Evolutionary conservation across 2,888 invertebrate genomes (phyloP).

Genomic region (Leptopilina drosophilae): DNA sequence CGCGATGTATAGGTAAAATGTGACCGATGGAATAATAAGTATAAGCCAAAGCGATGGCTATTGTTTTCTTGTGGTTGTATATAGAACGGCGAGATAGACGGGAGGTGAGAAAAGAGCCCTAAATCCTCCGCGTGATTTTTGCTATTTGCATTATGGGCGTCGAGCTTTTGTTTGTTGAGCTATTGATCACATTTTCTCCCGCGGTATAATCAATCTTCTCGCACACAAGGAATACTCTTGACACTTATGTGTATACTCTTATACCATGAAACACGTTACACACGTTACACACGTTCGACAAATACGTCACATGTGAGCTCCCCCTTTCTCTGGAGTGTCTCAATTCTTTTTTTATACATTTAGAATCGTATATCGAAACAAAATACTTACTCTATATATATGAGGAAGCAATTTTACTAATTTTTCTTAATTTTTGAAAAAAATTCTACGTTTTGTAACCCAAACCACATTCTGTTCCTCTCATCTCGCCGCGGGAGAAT

Average conservation of each 20-base stretch:
- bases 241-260: constrained; percentile 61
- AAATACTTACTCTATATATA: no score
- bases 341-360: no score
- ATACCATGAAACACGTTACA: constrained; percentile 52
- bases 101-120: constrained; percentile 7
- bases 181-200: constrained; percentile 77
- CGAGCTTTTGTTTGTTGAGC: constrained; percentile 74
- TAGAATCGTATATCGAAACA: no score
- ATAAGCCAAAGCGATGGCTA: constrained; percentile 7
- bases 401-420: no score
- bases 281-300: constrained; percentile 51
- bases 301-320: not conserved
- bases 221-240: constrained; percentile 65
- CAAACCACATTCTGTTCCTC: constrained; percentile 55
- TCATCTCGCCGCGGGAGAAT: constrained; percentile 74
- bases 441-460: not conserved
- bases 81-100: constrained; percentile 5
- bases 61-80: constrained; percentile 25
- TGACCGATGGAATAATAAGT: constrained; percentile 34
- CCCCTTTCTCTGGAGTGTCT: no score
- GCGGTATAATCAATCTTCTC: constrained; percentile 77
- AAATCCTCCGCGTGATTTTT: constrained; percentile 67
- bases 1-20: constrained; percentile 2
- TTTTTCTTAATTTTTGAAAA: no score
- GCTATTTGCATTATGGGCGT: constrained; percentile 73